Evolutionary conservation across 1,140 invertebrate genomes (phyloP).

Genomic region (Nomia melanderi): DNA sequence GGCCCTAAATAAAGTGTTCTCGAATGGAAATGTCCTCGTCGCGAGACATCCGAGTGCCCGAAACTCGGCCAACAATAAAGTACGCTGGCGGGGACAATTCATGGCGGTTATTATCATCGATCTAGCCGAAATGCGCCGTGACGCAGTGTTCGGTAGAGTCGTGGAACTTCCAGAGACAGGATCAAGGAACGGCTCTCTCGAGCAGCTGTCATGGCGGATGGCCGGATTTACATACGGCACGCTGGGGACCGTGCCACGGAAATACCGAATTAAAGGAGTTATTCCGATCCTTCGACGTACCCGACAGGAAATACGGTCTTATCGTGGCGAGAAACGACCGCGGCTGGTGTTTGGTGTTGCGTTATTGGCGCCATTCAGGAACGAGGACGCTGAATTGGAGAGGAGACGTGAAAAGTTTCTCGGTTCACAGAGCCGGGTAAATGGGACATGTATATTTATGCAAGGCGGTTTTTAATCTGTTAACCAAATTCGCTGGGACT

Average conservation of each 20-base stretch:
- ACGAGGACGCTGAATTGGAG: background rate
- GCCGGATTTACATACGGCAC: conserved; percentile 14
- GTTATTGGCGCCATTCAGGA: background rate
- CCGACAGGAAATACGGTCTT: background rate
- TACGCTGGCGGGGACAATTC: conserved; percentile 6
- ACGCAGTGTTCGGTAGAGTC: background rate
- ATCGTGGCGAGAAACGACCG: background rate
- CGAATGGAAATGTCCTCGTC: background rate
- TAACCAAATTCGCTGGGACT: no score
- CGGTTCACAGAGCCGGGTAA: no score
- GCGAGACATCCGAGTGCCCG: background rate
- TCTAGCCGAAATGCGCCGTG: conserved; percentile 20
- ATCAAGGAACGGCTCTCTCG: conserved; percentile 8
- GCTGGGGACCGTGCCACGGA: background rate
- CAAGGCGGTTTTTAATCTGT: background rate
- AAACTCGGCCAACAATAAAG: conserved; percentile 14
- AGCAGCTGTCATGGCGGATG: conserved; percentile 1
- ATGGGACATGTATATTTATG: background rate
- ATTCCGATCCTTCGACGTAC: background rate
- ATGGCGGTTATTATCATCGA: conserved; percentile 30
- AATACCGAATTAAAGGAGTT: conserved; percentile 29
- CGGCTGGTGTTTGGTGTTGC: background rate
- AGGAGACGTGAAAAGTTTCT: background rate
- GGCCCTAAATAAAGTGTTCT: background rate
- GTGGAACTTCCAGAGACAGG: conserved; percentile 21